phyloP scores from a whole-genome alignment of 2,113 vertebrate genomes.

The Synodontis membranacea region DNA sequence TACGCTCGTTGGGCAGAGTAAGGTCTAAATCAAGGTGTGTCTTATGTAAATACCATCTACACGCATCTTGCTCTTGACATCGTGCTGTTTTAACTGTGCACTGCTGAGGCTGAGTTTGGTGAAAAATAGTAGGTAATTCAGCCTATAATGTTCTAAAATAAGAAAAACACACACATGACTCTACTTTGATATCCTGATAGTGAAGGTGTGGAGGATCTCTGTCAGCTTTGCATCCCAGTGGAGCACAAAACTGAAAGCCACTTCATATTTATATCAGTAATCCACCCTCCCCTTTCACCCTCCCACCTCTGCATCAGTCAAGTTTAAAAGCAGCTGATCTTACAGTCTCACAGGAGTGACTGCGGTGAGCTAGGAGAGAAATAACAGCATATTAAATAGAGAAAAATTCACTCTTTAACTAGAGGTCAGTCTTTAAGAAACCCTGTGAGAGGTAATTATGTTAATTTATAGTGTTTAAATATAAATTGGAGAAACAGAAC shows the following conservation, averaged over 20 bases:
- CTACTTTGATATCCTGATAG: background rate
- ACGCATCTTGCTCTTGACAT: too few species aligned
- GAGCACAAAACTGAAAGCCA: background rate
- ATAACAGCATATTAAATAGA: background rate
- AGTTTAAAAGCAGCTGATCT: background rate
- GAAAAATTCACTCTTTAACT: too few species aligned
- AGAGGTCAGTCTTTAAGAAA: background rate
- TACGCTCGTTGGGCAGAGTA: too few species aligned
- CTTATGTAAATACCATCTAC: too few species aligned
- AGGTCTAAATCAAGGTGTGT: too few species aligned
- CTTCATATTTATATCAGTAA: background rate
- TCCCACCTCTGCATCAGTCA: too few species aligned
- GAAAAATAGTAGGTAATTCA: too few species aligned
- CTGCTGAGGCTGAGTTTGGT: too few species aligned
- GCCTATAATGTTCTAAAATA: too few species aligned
- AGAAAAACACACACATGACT: too few species aligned
- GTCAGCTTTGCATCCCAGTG: background rate
- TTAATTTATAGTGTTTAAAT: background rate
- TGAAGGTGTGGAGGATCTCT: conserved; percentile 1
- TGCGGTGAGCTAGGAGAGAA: background rate
- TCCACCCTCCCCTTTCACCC: background rate
- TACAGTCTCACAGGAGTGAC: background rate
- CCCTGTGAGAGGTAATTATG: background rate
- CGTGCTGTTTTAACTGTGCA: too few species aligned
- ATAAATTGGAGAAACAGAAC: background rate